Percentiles rank a stretch among this genome's conserved stretches.
These are phyloP conservation scores for Pardosa pseudoannulata DNA, from an alignment of 2,888 invertebrate genomes.

Conservation along the genomic window DNA sequence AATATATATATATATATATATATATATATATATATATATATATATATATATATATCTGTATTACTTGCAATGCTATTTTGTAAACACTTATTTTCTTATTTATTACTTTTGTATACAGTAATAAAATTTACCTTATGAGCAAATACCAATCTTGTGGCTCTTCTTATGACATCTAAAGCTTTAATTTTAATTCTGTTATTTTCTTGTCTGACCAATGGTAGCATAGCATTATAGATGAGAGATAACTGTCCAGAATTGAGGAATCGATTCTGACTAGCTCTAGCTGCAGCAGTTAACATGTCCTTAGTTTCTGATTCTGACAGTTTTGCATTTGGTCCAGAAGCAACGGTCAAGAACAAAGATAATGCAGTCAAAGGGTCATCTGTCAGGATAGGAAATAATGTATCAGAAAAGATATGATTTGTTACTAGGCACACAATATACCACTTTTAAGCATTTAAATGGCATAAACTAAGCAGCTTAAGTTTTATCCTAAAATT, in stretches of 20 bases:
- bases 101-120: too few species aligned
- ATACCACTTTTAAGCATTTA: too few species aligned
- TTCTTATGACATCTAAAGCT: constrained; percentile 52
- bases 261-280: constrained; percentile 35
- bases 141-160: constrained; percentile 44
- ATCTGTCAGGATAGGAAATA: constrained; percentile 14
- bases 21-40: too few species aligned
- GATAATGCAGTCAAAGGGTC: constrained; percentile 42
- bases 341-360: constrained; percentile 45
- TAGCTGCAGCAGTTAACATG: constrained; percentile 44
- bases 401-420: too few species aligned
- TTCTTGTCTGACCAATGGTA: constrained; percentile 38
- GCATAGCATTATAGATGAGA: constrained; percentile 58
- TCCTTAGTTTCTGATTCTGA: constrained; percentile 26
- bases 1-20: too few species aligned
- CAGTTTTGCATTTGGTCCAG: constrained; percentile 12
- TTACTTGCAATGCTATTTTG: too few species aligned
- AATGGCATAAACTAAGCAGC: too few species aligned
- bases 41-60: too few species aligned
- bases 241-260: constrained; percentile 47
- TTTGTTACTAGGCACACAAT: too few species aligned
- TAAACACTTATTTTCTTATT: too few species aligned
- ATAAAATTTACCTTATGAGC: constrained; percentile 64
- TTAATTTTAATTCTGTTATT: constrained; percentile 33
- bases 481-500: too few species aligned